phyloP scores from a whole-genome alignment of 2,888 invertebrate species.

The Agrochola circellaris region DNA sequence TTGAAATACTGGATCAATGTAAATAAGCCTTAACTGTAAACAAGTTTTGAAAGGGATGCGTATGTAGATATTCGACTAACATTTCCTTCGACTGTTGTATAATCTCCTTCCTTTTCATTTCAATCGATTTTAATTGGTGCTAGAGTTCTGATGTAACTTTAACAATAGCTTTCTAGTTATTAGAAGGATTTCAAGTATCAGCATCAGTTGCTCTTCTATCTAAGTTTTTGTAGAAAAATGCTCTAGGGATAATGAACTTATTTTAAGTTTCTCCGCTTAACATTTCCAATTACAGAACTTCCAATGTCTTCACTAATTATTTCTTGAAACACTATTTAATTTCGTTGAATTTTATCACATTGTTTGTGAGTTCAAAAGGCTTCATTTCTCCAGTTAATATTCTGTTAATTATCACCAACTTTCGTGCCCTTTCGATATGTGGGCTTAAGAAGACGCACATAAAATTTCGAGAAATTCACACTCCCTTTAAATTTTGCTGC shows the following conservation, averaged over 20 bases:
- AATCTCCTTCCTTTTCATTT: slow-evolving; percentile 53
- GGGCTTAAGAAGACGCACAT: slow-evolving; percentile 4
- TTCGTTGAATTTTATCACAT: too few species aligned
- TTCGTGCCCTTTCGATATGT: slow-evolving; percentile 3
- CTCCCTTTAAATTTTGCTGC: slow-evolving; percentile 42
- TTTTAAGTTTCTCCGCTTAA: neutral
- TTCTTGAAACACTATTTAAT: too few species aligned
- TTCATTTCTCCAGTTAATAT: neutral
- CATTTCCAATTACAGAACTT: slow-evolving; percentile 6
- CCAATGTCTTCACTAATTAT: neutral
- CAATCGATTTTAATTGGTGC: slow-evolving; percentile 48
- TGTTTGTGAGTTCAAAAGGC: neutral
- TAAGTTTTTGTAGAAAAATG: neutral
- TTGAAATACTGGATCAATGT: neutral
- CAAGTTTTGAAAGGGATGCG: slow-evolving; percentile 42
- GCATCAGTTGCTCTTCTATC: neutral
- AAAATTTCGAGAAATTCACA: slow-evolving; percentile 39
- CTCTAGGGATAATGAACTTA: neutral
- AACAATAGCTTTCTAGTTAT: slow-evolving; percentile 33
- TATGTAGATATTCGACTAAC: slow-evolving; percentile 3
- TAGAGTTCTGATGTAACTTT: slow-evolving; percentile 40
- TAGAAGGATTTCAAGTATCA: neutral
- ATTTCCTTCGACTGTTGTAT: slow-evolving; percentile 52
- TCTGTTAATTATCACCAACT: slow-evolving; percentile 9
- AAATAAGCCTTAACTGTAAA: neutral